A percentile compares a stretch with the other conserved stretches of the same genome.
Conservation (phyloP, 2,888 invertebrate species). For the Xestia sexstrigata region DNA sequence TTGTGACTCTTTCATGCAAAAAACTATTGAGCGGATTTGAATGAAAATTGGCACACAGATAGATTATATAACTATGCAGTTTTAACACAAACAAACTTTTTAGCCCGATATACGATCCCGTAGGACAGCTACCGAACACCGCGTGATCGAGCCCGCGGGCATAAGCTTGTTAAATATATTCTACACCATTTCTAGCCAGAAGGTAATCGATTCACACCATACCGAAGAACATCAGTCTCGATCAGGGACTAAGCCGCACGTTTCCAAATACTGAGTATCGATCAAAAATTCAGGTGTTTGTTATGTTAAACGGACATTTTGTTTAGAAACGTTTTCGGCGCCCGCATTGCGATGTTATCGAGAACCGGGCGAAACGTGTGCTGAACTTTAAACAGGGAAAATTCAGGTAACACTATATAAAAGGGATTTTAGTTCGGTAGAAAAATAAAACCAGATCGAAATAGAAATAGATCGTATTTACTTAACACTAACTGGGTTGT, state of each 20-base stretch:
- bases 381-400: conserved; percentile 46
- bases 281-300: conserved; percentile 53
- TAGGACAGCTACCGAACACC: neutral
- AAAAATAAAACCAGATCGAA: neutral
- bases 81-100: neutral
- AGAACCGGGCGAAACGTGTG: conserved; percentile 55
- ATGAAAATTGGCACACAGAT: neutral
- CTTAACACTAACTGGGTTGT: neutral
- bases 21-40: neutral
- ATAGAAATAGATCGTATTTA: neutral
- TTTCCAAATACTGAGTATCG: conserved; percentile 37
- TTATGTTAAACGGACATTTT: conserved; percentile 56
- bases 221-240: conserved; percentile 27
- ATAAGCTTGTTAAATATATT: neutral
- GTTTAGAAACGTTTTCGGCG: conserved; percentile 53
- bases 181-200: neutral
- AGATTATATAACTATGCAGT: neutral
- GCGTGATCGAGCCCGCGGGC: neutral
- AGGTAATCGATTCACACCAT: conserved; percentile 5
- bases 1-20: neutral
- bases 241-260: neutral
- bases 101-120: neutral
- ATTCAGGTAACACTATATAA: conserved; percentile 43
- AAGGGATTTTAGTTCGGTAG: neutral
- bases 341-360: conserved; percentile 64